phyloP scores from a whole-genome alignment of 2,888 invertebrate genomes.

The Torymus texanus region DNA sequence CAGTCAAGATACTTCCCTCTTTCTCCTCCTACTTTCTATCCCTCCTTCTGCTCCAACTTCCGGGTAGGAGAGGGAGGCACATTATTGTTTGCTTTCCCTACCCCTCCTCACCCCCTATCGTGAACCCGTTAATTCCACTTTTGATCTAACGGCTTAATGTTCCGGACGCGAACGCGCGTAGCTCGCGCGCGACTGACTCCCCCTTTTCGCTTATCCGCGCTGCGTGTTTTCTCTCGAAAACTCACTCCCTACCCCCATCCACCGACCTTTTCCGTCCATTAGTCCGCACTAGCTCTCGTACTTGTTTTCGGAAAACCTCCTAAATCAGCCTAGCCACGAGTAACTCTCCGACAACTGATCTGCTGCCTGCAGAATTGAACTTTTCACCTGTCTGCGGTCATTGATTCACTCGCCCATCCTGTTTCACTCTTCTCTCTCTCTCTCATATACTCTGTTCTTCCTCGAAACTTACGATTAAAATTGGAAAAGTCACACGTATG shows the following conservation, averaged over 20 bases:
- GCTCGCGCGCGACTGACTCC: no score
- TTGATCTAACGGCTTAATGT: slow-evolving; percentile 33
- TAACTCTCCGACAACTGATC: not conserved
- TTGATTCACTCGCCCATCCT: no score
- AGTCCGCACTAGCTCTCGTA: not conserved
- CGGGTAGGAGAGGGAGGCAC: not conserved
- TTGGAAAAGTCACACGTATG: no score
- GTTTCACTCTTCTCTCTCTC: no score
- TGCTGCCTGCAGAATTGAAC: not conserved
- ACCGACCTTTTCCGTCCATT: slow-evolving; percentile 21
- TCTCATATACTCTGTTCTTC: no score
- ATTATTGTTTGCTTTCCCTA: not conserved
- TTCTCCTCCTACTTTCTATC: no score
- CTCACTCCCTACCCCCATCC: not conserved
- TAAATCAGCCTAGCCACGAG: slow-evolving; percentile 2
- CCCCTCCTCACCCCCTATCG: not conserved
- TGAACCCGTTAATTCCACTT: slow-evolving; percentile 18
- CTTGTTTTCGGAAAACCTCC: slow-evolving; percentile 8
- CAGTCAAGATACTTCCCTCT: not conserved
- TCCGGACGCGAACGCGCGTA: not conserved
- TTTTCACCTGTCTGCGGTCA: not conserved
- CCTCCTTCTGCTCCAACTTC: no score
- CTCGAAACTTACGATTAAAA: no score
- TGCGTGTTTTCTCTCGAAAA: not conserved
- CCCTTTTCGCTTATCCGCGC: no score